Evolutionary conservation across 2,888 invertebrate genomes (phyloP).

Genomic region (Drosophila koepferae): DNA sequence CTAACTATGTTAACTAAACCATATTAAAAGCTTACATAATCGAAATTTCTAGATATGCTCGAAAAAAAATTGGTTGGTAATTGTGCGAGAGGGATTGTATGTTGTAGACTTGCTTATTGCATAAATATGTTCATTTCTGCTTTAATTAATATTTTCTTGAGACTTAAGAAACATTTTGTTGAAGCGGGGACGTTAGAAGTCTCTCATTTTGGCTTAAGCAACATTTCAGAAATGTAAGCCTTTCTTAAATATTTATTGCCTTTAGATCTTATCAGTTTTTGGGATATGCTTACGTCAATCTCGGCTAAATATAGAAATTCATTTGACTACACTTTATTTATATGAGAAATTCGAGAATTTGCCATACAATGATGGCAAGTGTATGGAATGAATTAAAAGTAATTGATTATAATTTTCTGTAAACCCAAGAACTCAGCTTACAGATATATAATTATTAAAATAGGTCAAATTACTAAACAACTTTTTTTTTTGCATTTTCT

Average conservation of each 20-base stretch:
- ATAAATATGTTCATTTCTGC: not conserved
- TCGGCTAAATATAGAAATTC: not conserved
- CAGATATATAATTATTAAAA: not conserved
- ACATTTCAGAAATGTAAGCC: not conserved
- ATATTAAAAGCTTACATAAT: not conserved
- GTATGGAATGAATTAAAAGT: not conserved
- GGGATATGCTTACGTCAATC: not conserved
- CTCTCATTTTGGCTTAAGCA: too few species aligned
- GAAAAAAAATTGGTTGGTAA: not conserved
- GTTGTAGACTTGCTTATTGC: not conserved
- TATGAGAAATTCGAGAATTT: not conserved
- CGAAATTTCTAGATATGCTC: conserved; percentile 4
- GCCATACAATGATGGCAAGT: not conserved
- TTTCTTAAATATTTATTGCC: not conserved
- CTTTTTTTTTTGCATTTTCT: not conserved
- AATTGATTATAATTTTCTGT: not conserved
- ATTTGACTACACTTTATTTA: not conserved
- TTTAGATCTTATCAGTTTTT: not conserved
- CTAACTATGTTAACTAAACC: not conserved
- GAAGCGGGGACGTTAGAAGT: not conserved
- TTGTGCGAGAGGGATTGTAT: not conserved
- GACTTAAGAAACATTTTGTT: not conserved
- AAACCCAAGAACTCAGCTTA: not conserved
- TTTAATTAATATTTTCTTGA: not conserved
- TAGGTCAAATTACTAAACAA: not conserved